phyloP scores from a whole-genome alignment of 2,113 vertebrate genomes.

The Calidris pygmaea region DNA sequence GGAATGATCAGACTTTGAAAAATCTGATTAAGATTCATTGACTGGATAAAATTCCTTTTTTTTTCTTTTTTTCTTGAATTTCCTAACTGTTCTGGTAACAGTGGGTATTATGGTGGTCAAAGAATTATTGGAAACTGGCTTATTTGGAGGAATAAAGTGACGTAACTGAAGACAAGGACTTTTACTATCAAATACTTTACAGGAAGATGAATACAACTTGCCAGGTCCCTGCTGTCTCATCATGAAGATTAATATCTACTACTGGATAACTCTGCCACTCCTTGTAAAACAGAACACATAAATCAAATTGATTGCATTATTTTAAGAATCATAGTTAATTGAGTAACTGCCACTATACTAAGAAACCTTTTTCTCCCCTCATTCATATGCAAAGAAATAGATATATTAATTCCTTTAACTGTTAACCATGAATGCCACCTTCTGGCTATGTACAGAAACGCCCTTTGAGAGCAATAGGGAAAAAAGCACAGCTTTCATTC shows the following conservation, averaged over 20 bases:
- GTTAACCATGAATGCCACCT: constrained; percentile 61
- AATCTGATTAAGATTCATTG: constrained; percentile 47
- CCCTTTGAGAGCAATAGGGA: neutral
- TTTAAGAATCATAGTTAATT: constrained; percentile 23
- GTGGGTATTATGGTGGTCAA: neutral
- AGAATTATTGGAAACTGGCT: neutral
- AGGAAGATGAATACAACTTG: constrained; percentile 2
- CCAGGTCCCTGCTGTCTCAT: constrained; percentile 29
- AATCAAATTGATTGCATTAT: constrained; percentile 9
- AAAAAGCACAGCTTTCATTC: neutral
- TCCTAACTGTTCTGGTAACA: neutral
- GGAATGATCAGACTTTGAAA: constrained; percentile 59
- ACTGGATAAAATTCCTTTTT: constrained; percentile 3
- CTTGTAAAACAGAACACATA: neutral
- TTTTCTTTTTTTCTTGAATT: neutral
- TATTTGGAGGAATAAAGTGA: neutral
- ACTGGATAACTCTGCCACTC: neutral
- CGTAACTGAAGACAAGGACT: neutral
- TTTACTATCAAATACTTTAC: neutral
- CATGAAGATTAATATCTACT: constrained; percentile 18
- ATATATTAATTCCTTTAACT: neutral
- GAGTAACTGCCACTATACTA: neutral
- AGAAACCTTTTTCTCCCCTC: neutral
- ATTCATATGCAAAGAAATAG: neutral
- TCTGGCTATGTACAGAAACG: neutral